Evolutionary conservation across 2,797 vertebrate genomes (phyloP).

Genomic region (Eptatretus atami): DNA sequence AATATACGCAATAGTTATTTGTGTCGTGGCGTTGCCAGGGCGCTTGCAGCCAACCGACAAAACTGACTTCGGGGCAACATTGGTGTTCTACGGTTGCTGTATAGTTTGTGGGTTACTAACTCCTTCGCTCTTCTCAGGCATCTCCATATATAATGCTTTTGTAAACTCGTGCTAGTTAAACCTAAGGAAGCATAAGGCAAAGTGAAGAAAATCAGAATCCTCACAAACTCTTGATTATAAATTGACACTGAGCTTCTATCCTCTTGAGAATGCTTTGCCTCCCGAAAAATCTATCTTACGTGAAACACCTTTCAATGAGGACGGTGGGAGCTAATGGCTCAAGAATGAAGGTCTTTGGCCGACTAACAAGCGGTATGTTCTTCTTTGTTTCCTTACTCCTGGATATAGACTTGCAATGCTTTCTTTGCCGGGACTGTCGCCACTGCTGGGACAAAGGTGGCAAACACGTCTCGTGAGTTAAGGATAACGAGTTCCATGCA

Average conservation of each 20-base stretch:
- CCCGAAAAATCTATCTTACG: slow-evolving; percentile 21
- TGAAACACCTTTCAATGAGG: slow-evolving; percentile 49
- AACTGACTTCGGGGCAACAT: slow-evolving; percentile 75
- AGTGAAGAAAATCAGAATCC: no score
- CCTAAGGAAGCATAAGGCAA: neutral
- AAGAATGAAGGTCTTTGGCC: slow-evolving; percentile 70
- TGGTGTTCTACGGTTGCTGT: no score
- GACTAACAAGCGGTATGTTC: slow-evolving; percentile 45
- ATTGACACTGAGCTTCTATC: no score
- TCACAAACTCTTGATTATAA: no score
- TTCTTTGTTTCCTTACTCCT: slow-evolving; percentile 18
- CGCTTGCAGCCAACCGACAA: slow-evolving; percentile 31
- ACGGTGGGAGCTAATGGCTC: slow-evolving; percentile 42
- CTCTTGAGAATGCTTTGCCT: neutral
- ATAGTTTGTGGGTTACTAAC: no score
- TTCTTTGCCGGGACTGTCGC: neutral
- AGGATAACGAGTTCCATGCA: no score
- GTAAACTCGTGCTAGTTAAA: slow-evolving; percentile 33
- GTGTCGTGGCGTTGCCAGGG: slow-evolving; percentile 25
- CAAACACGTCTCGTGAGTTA: no score
- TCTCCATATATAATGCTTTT: slow-evolving; percentile 69
- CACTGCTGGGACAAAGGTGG: no score
- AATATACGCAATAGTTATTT: no score
- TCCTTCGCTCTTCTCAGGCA: slow-evolving; percentile 46
- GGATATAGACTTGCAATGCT: neutral